Percentiles rank a stretch among this genome's conserved stretches.
Evolutionary conservation across 2,797 vertebrate genomes (phyloP).

Genomic region (Oreonectes daqikongensis): DNA sequence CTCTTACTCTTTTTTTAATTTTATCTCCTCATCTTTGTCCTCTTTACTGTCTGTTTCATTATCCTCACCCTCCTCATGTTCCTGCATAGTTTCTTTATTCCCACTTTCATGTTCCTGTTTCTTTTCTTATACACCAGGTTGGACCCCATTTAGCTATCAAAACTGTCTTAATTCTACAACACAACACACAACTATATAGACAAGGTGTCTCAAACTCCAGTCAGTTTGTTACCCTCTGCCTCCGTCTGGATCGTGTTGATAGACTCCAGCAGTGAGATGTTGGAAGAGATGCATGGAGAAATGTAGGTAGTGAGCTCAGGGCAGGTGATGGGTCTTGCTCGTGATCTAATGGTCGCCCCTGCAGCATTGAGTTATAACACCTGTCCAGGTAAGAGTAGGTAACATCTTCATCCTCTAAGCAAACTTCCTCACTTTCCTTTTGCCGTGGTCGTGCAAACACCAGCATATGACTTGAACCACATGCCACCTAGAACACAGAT

Average conservation of each 20-base stretch:
- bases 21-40: not conserved
- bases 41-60: not conserved
- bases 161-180: too few species aligned
- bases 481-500: slow-evolving; percentile 71
- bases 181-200: too few species aligned
- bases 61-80: not conserved
- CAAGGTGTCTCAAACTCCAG: not conserved
- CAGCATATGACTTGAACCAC: slow-evolving; percentile 83
- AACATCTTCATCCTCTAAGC: slow-evolving; percentile 59
- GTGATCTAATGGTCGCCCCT: slow-evolving; percentile 34
- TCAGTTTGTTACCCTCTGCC: slow-evolving; percentile 72
- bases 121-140: too few species aligned
- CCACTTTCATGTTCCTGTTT: not conserved
- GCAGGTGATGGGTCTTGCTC: not conserved
- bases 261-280: slow-evolving; percentile 65
- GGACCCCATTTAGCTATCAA: too few species aligned
- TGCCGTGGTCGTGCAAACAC: slow-evolving; percentile 78
- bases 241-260: slow-evolving; percentile 75
- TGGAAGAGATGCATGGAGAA: slow-evolving; percentile 42
- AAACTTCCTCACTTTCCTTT: slow-evolving; percentile 58
- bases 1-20: too few species aligned
- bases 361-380: slow-evolving; percentile 46
- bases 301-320: not conserved
- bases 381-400: slow-evolving; percentile 60
- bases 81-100: not conserved